Conservation (phyloP, 2,888 invertebrate species). For the Drosophila barbarae region DNA sequence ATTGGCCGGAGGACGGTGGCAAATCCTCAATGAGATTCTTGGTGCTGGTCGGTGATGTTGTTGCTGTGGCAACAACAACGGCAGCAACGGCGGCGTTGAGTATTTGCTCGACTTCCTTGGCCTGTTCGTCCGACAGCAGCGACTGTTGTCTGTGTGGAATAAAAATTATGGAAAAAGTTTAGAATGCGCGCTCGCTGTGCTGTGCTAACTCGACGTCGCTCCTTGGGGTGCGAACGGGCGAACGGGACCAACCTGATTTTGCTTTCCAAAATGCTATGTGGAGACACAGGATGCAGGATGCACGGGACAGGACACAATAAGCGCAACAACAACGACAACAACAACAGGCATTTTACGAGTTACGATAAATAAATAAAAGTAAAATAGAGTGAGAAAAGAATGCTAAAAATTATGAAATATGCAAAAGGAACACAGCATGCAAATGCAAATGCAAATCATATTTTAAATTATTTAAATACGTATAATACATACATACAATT, state of each 20-base stretch:
- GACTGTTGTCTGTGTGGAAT: conserved; percentile 85
- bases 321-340: conserved; percentile 20
- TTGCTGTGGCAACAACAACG: conserved; percentile 75
- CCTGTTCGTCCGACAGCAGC: conserved; percentile 92
- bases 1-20: conserved; percentile 36
- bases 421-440: conserved; percentile 7
- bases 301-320: conserved; percentile 46
- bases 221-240: conserved; percentile 6
- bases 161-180: conserved; percentile 9
- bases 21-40: conserved; percentile 76
- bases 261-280: conserved; percentile 88
- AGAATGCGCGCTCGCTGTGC: conserved; percentile 1
- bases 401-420: conserved; percentile 28
- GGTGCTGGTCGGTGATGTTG: conserved; percentile 73
- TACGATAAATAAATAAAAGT: conserved; percentile 27
- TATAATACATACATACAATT: conserved; percentile 16
- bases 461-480: conserved; percentile 27
- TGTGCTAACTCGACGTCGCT: conserved; percentile 1
- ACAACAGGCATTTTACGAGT: conserved; percentile 44
- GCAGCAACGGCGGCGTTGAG: conserved; percentile 82
- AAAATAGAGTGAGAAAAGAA: conserved; percentile 39
- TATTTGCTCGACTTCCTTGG: conserved; percentile 91
- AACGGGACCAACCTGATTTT: conserved; percentile 87
- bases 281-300: conserved; percentile 32
- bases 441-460: conserved; percentile 31